Evolutionary conservation across 2,113 vertebrate species (phyloP).

Genomic region (Dolichallabes microphthalmus): DNA sequence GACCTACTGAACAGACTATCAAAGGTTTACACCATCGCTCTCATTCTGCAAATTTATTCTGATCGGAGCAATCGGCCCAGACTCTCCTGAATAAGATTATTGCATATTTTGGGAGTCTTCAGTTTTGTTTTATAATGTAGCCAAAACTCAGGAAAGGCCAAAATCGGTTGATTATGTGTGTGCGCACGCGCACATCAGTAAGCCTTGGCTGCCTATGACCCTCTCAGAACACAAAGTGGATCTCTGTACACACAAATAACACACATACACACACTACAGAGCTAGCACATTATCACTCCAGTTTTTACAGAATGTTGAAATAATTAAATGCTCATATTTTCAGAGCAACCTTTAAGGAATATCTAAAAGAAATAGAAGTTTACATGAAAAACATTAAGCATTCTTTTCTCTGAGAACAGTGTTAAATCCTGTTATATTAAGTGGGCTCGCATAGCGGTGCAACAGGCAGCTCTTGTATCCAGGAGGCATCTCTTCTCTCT

Average conservation of each 20-base stretch:
- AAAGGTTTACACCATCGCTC: too few relatives aligned
- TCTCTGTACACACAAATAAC: background rate
- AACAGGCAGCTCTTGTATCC: constrained; percentile 8
- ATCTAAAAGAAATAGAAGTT: background rate
- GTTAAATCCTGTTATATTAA: constrained; percentile 8
- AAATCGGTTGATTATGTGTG: too few relatives aligned
- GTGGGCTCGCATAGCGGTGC: background rate
- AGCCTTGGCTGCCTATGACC: too few relatives aligned
- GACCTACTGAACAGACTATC: too few relatives aligned
- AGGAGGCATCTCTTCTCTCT: background rate
- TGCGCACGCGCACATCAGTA: too few relatives aligned
- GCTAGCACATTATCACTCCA: background rate
- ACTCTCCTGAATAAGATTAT: too few relatives aligned
- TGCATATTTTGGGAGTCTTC: too few relatives aligned
- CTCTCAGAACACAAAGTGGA: background rate
- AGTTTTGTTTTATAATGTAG: too few relatives aligned
- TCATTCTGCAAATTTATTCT: too few relatives aligned
- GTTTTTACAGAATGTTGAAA: background rate
- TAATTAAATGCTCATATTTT: background rate
- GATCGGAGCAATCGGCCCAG: too few relatives aligned
- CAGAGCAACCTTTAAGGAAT: background rate
- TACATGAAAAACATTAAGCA: constrained; percentile 10
- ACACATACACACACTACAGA: background rate
- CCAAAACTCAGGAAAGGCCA: too few relatives aligned
- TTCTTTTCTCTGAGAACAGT: constrained; percentile 9